Base-by-base conservation (phyloP, 2,888 invertebrate species). In the Vanessa cardui region DNA sequence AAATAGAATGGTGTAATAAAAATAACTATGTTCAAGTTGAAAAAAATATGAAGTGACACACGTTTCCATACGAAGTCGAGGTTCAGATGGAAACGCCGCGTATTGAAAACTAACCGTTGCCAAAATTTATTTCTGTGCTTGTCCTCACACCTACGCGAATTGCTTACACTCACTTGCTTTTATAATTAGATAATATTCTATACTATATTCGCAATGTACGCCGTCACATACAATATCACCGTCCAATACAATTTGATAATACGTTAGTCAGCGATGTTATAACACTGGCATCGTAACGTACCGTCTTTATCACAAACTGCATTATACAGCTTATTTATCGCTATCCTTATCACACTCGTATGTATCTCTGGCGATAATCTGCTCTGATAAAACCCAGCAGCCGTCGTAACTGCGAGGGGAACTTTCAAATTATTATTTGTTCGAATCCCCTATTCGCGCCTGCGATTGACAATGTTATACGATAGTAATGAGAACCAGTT, bases 101-200 rank as follows among this genome's bases (percentile, higher is more conserved):
- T 33, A 64, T 62, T 69, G 62, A 70, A 73, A 60, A 63, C 46
- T 54, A 62, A 61, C 62, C 78, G 88, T 80, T 89, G 92, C 92
- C 92, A 92, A 90, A 89, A 68, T 84, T 83, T 92, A 92, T 92
- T 92, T 90, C 82, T 70, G 85, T 76, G 78, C 73, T 73, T 76
- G 83, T 83, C 83, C 82, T 78, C 78, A 78, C 87, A 76, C 92
- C 92, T 82, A 92, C 92, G 90, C 88, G 77, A 90, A 89, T 85
- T 88, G 88, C 90, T 90, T 90, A 89, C 87, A 92, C 90, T 87
- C 89, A 88, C 88, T 86, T 88, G 86, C 80, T 84, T 81, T 84
- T 92, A 91, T 87, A 89, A 90, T 92, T 92, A 92, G 90, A 90
- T 89, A 86, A 88, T 79, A 79, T 81, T 85, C 83, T 75, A 79